phyloP scores from a whole-genome alignment of 1,140 invertebrate genomes.

The Eumeta japonica region DNA sequence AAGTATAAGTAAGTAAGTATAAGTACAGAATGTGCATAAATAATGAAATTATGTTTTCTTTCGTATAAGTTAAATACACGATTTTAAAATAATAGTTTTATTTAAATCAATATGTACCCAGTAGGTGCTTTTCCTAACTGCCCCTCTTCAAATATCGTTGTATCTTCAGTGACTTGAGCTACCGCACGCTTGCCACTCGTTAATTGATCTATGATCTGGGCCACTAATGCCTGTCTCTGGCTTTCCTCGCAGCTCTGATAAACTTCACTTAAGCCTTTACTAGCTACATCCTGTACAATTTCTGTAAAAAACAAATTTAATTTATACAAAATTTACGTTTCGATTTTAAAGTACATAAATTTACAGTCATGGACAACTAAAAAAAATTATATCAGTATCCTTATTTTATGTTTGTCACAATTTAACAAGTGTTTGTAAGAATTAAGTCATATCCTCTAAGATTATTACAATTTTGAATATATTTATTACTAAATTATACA shows the following conservation, averaged over 20 bases:
- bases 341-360: not conserved
- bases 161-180: constrained; percentile 74
- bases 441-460: no score
- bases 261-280: constrained; percentile 85
- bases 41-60: not conserved
- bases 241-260: constrained; percentile 77
- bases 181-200: constrained; percentile 76
- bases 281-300: constrained; percentile 88
- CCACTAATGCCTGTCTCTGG: constrained; percentile 71
- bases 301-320: constrained; percentile 53
- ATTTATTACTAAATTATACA: no score
- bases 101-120: constrained; percentile 60
- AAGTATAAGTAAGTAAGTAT: constrained; percentile 1
- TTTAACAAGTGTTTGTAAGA: not conserved
- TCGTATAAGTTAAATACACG: no score
- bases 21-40: not conserved
- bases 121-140: constrained; percentile 80
- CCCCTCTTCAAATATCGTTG: constrained; percentile 86
- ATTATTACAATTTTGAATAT: no score
- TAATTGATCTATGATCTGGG: constrained; percentile 78
- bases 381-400: not conserved
- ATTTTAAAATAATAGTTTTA: no score
- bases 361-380: not conserved
- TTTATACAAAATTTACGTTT: constrained; percentile 2
- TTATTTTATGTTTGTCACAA: not conserved